Evolutionary conservation across 2,113 vertebrate genomes (phyloP).

Genomic region (Capra hircus): DNA sequence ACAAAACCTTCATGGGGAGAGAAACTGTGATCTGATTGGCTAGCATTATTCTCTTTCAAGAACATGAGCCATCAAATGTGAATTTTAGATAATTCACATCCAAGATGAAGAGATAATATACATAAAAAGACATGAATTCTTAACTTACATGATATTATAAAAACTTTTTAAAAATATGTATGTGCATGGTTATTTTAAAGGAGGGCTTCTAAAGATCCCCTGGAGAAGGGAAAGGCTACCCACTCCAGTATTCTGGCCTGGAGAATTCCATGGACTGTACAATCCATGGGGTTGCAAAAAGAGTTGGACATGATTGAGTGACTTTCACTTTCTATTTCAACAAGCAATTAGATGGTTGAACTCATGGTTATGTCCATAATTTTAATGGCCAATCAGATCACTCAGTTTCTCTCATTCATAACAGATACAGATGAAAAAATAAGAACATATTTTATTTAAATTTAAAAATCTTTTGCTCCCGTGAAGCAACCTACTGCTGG

Average conservation of each 20-base stretch:
- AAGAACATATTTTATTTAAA: background rate
- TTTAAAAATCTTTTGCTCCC: constrained; percentile 1
- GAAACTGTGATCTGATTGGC: constrained; percentile 4
- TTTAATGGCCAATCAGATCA: constrained; percentile 37
- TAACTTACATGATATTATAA: constrained; percentile 30
- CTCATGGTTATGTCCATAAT: background rate
- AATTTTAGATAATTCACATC: background rate
- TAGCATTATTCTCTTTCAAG: background rate
- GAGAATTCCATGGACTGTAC: background rate
- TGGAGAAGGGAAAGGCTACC: background rate
- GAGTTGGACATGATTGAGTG: rapidly evolving
- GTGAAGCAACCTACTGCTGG: background rate
- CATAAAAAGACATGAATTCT: constrained; percentile 26
- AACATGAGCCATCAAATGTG: background rate
- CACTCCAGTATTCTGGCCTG: background rate
- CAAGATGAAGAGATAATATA: background rate
- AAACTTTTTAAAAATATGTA: constrained; percentile 43
- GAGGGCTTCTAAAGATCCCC: background rate
- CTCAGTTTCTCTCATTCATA: constrained; percentile 24
- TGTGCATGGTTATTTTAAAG: constrained; percentile 40
- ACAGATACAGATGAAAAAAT: background rate
- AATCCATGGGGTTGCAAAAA: background rate
- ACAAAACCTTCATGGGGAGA: background rate
- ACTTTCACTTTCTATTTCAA: background rate
- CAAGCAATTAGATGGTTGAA: background rate